Conservation (phyloP, 1,140 invertebrate genomes). For the Microplitis mediator region DNA sequence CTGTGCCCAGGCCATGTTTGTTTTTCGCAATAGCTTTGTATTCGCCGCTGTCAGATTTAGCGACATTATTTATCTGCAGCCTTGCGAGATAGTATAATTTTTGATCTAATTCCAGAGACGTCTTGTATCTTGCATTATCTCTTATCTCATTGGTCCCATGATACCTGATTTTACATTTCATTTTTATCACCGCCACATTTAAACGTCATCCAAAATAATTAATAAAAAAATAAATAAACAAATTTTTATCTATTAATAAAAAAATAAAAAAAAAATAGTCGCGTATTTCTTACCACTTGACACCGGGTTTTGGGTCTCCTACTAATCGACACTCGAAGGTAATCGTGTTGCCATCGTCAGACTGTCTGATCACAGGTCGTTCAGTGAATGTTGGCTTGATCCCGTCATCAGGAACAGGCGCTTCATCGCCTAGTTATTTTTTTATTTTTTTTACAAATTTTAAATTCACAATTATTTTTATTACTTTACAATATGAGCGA, state of each 20-base stretch:
- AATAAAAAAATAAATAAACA: slow-evolving; percentile 17
- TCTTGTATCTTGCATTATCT: slow-evolving; percentile 78
- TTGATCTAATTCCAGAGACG: slow-evolving; percentile 82
- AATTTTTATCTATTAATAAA: background rate
- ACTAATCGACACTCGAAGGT: slow-evolving; percentile 95
- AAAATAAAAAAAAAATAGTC: background rate
- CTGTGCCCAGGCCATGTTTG: slow-evolving; percentile 87
- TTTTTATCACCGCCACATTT: slow-evolving; percentile 3
- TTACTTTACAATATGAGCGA: slow-evolving; percentile 12
- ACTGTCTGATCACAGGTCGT: slow-evolving; percentile 93
- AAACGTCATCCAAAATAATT: background rate
- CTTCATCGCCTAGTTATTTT: slow-evolving; percentile 81
- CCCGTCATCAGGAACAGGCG: slow-evolving; percentile 85
- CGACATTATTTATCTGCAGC: slow-evolving; percentile 83
- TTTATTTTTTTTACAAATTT: slow-evolving; percentile 8
- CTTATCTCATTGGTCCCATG: slow-evolving; percentile 80
- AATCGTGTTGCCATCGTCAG: slow-evolving; percentile 89
- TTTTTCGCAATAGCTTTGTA: slow-evolving; percentile 94
- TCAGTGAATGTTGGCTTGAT: slow-evolving; percentile 95
- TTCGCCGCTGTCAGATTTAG: slow-evolving; percentile 86
- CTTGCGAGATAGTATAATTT: slow-evolving; percentile 87
- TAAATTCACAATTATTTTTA: background rate
- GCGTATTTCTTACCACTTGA: slow-evolving; percentile 81
- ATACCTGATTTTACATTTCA: slow-evolving; percentile 69
- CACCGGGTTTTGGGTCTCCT: slow-evolving; percentile 89